A percentile compares a stretch with the other conserved stretches of the same genome.
These are phyloP conservation scores for Adineta ricciae DNA, from an alignment of 2,888 invertebrate genomes.

Conservation along the genomic window DNA sequence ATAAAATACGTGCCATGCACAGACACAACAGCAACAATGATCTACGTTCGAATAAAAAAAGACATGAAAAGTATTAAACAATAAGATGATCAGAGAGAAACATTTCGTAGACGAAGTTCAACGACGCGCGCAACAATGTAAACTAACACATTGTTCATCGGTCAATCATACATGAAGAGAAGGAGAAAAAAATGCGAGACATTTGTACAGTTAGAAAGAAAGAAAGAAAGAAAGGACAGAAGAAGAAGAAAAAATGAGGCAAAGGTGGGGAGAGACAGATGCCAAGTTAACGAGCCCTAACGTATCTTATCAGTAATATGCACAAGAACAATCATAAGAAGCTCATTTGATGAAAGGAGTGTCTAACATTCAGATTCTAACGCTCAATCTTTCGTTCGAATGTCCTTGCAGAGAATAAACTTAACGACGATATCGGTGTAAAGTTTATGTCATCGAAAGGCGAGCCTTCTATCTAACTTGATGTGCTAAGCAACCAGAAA, in stretches of 20 bases:
- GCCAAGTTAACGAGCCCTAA: neutral
- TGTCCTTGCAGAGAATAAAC: neutral
- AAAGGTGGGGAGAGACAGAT: neutral
- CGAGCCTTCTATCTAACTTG: neutral
- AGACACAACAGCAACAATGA: neutral
- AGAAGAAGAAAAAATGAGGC: neutral
- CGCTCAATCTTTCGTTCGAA: neutral
- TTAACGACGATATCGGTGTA: neutral
- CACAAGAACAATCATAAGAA: neutral
- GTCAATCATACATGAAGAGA: slow-evolving; percentile 7
- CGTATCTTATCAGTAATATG: neutral
- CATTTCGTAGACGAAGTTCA: neutral
- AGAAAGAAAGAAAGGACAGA: neutral
- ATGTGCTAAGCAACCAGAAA: neutral
- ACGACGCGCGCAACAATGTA: neutral
- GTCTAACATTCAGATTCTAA: neutral
- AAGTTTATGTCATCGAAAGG: neutral
- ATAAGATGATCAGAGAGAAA: neutral
- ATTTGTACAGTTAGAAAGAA: neutral
- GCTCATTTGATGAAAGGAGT: neutral
- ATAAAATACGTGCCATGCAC: neutral
- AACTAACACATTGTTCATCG: slow-evolving; percentile 12
- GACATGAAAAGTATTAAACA: neutral
- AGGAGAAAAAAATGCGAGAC: neutral
- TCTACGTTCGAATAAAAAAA: neutral